Conservation (phyloP, 2,797 vertebrate genomes). For the Chromis chromis region DNA sequence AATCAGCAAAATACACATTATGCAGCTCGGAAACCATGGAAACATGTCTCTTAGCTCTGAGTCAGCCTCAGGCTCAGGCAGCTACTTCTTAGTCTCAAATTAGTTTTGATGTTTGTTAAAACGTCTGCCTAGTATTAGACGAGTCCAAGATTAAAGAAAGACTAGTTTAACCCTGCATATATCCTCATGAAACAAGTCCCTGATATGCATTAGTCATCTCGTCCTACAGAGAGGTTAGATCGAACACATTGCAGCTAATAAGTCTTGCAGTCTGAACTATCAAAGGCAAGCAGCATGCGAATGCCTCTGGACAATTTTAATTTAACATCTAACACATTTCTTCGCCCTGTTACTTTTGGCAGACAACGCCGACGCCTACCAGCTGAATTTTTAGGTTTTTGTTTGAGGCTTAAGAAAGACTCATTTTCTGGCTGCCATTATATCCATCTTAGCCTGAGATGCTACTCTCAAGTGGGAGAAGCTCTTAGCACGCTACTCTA, state of each 20-base stretch:
- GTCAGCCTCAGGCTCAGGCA: neutral
- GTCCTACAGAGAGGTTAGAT: constrained; percentile 37
- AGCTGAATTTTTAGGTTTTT: constrained; percentile 56
- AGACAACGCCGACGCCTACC: constrained; percentile 64
- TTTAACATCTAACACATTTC: constrained; percentile 63
- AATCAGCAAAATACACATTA: neutral
- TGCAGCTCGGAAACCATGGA: constrained; percentile 7
- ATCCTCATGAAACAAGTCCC: constrained; percentile 13
- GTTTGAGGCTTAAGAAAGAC: constrained; percentile 60
- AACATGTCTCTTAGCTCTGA: neutral
- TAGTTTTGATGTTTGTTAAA: neutral
- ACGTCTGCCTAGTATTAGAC: neutral
- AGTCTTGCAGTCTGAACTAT: constrained; percentile 53
- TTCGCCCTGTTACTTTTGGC: constrained; percentile 71
- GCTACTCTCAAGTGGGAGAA: constrained; percentile 56
- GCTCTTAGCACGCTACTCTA: constrained; percentile 39
- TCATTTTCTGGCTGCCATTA: constrained; percentile 59
- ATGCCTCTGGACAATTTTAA: constrained; percentile 65
- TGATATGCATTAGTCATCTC: constrained; percentile 27
- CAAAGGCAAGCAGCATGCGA: constrained; percentile 52
- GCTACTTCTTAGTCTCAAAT: neutral
- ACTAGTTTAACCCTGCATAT: constrained; percentile 5
- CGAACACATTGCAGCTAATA: constrained; percentile 33
- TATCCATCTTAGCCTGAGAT: constrained; percentile 53
- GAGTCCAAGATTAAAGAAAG: constrained; percentile 1